Evolutionary conservation across 2,797 vertebrate genomes (phyloP), one percentile per base, ranked within the genome.

Genomic region (Babyrousa celebensis): DNA sequence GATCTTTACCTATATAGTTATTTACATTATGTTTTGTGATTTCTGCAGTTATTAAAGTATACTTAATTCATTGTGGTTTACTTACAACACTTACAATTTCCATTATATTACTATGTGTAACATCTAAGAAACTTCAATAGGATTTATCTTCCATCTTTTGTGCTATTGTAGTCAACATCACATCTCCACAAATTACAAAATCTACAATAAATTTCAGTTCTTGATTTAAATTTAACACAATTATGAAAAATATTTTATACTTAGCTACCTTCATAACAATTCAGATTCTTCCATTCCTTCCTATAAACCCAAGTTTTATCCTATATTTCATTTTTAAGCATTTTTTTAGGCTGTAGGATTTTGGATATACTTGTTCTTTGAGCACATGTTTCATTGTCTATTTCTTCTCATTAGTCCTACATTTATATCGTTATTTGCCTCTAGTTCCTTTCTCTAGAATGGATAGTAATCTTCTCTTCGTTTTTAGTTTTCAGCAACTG

Each of bases 211-310:
- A 62, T 8, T 65, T 29, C 8, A 16, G 16, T 83, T 90, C 70
- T 65, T 20, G 70, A 91, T 83, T 40, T 83, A 74, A 56, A 75
- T 65, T 27, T 92, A 54, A 65, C n/a, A 84, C 32, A 91, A 84
- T 65, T 52, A 74, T 36, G 20, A 80, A 32, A 78, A 68, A 63
- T 25, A 32, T 32, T 25, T 90, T 54, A 18, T 79, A 27, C 62
- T 71, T 32, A 91, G 36, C 29, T 48, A 25, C 36, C 8, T 52
- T 10, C 25, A 15, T 60, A 48, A 52, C 3, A 77, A 36, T 65
- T 77, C 11, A 18, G 29, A 6, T 48, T 32, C 3, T 75, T 88
- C 32, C 9, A 88, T 77, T 65, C 40, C 17, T 25, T 36, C 25
- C 36, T 74, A 27, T 23, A 25, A 21, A 68, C 2, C n/a, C 8